These are phyloP conservation scores for Tetramorium parvispinum DNA, from an alignment of 1,140 invertebrate genomes.

Conservation along the genomic window DNA sequence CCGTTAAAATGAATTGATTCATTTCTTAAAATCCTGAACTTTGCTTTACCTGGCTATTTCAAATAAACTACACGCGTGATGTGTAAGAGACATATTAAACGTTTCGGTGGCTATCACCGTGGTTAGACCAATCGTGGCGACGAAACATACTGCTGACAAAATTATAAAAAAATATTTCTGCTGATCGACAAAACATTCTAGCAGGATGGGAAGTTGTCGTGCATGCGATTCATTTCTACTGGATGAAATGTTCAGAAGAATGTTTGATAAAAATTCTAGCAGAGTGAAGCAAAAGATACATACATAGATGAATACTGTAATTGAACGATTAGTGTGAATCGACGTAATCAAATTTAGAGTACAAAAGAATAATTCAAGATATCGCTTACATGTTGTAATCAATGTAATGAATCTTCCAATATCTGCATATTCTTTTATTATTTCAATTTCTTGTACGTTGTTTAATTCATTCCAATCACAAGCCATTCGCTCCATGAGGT, in stretches of 20 bases:
- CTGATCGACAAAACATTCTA: conserved; percentile 24
- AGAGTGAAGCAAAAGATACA: not conserved
- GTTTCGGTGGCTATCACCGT: conserved; percentile 61
- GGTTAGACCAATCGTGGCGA: not conserved
- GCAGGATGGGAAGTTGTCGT: not conserved
- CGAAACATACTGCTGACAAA: not conserved
- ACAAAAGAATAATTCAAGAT: not conserved
- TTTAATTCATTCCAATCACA: conserved; percentile 14
- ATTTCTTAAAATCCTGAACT: not conserved
- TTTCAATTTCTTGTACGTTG: conserved; percentile 26
- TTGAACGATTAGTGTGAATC: not conserved
- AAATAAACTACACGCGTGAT: conserved; percentile 33
- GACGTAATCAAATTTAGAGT: not conserved
- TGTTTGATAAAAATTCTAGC: not conserved
- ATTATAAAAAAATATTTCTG: conserved; percentile 58
- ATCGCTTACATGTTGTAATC: no score
- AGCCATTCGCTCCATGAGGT: not conserved
- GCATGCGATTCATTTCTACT: conserved; percentile 5
- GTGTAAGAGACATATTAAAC: conserved; percentile 49
- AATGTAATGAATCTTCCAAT: conserved; percentile 6
- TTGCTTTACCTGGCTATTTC: conserved; percentile 65
- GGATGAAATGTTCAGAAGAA: not conserved
- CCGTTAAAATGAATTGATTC: not conserved
- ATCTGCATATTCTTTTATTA: conserved; percentile 27
- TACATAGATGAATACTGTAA: conserved; percentile 7